Percentiles rank a stretch among this genome's conserved stretches.
Evolutionary conservation across 2,888 invertebrate species (phyloP).

Genomic region (Sialis lutaria): DNA sequence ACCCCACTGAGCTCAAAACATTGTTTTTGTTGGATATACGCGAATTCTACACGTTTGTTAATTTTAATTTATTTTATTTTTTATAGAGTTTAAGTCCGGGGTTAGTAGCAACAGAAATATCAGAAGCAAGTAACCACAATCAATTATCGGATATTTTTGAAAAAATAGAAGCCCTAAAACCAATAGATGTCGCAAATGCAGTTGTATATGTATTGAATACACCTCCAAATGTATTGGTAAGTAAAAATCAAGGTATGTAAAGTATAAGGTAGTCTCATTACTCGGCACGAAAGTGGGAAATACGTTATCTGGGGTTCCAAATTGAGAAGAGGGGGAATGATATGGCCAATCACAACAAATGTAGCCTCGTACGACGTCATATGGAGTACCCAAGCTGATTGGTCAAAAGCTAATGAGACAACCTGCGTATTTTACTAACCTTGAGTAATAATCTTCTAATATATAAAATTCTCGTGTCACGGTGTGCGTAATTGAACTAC

Average conservation of each 20-base stretch:
- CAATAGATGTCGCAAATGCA: constrained; percentile 41
- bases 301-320: neutral
- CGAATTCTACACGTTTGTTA: neutral
- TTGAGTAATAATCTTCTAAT: no score
- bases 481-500: no score
- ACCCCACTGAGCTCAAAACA: neutral
- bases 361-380: no score
- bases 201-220: constrained; percentile 40
- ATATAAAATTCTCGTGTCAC: no score
- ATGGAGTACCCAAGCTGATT: no score
- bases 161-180: constrained; percentile 26
- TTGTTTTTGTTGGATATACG: neutral
- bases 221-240: constrained; percentile 38
- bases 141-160: constrained; percentile 18
- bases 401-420: no score
- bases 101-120: constrained; percentile 32
- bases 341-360: no score
- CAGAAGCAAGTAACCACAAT: neutral
- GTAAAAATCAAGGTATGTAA: neutral
- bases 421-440: no score
- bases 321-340: neutral
- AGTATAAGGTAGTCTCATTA: neutral
- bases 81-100: constrained; percentile 43
- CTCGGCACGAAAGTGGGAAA: neutral
- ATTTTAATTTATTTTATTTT: neutral